A percentile compares a stretch with the other conserved stretches of the same genome.
These are phyloP conservation scores for Caenorhabditis japonica DNA, from an alignment of 2,888 invertebrate species.

Conservation along the genomic window DNA sequence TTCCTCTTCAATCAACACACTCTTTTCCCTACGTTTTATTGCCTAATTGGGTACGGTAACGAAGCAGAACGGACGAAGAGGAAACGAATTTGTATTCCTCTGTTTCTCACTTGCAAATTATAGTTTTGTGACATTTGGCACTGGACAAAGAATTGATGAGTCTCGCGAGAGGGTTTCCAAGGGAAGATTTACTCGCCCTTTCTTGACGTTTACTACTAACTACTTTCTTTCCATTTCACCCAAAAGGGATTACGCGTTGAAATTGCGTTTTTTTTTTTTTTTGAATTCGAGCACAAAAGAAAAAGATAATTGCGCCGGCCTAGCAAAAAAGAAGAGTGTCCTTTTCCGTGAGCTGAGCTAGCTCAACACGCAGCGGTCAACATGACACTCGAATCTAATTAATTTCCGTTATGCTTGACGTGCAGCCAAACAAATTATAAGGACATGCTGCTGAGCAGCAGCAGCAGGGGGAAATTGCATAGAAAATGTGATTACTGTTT, in stretches of 20 bases:
- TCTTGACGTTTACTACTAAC: constrained; percentile 8
- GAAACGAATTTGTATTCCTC: neutral
- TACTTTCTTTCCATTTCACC: constrained; percentile 26
- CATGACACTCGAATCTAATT: constrained; percentile 47
- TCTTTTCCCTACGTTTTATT: constrained; percentile 6
- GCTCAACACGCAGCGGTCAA: constrained; percentile 14
- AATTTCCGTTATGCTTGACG: constrained; percentile 37
- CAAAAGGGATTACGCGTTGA: constrained; percentile 29
- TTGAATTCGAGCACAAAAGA: constrained; percentile 21
- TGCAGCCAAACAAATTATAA: constrained; percentile 44
- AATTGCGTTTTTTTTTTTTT: constrained; percentile 1
- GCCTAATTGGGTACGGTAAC: constrained; percentile 46
- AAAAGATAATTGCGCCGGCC: constrained; percentile 25
- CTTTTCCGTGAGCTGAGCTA: constrained; percentile 6
- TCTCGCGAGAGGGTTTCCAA: constrained; percentile 35
- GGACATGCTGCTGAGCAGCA: neutral
- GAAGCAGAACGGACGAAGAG: constrained; percentile 31
- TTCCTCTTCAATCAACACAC: constrained; percentile 16
- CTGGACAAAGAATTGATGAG: constrained; percentile 36
- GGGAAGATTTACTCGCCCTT: constrained; percentile 48
- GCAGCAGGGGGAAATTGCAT: neutral
- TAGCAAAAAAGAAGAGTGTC: constrained; percentile 6
- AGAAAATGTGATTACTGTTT: constrained; percentile 9
- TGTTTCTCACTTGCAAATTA: constrained; percentile 23
- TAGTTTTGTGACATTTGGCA: constrained; percentile 38